phyloP scores from a whole-genome alignment of 2,113 vertebrate genomes.

The Melanotaenia duboulayi region DNA sequence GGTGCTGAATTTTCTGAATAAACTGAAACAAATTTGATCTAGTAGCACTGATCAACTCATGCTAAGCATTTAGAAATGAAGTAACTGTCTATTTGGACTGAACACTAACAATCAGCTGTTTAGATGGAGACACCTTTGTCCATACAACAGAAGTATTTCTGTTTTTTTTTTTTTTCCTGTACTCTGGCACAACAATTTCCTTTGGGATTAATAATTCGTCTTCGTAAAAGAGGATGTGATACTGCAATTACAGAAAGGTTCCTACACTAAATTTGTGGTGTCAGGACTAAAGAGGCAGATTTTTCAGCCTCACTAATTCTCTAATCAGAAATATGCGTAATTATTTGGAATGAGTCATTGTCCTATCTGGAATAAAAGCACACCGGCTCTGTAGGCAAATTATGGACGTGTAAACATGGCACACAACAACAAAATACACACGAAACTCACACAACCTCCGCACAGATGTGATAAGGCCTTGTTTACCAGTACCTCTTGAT shows the following conservation, averaged over 20 bases:
- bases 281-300: constrained; percentile 29
- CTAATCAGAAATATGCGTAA: constrained; percentile 30
- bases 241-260: constrained; percentile 22
- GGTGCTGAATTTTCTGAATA: constrained; percentile 33
- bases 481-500: constrained; percentile 8
- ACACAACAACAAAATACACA: constrained; percentile 16
- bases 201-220: no score
- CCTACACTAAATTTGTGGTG: constrained; percentile 37
- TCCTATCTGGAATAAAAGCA: constrained; percentile 56
- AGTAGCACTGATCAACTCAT: constrained; percentile 33
- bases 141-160: no score
- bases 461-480: constrained; percentile 1
- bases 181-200: no score
- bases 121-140: background rate
- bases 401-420: constrained; percentile 13
- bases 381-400: constrained; percentile 14
- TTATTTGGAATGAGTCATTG: constrained; percentile 70
- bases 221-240: constrained; percentile 22
- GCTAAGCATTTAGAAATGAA: constrained; percentile 40
- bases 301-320: constrained; percentile 14
- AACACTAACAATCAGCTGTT: constrained; percentile 25
- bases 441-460: background rate
- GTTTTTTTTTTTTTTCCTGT: no score
- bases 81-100: constrained; percentile 42
- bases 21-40: constrained; percentile 36